Conservation (phyloP, 2,797 vertebrate species). For the Caiman crocodilus region DNA sequence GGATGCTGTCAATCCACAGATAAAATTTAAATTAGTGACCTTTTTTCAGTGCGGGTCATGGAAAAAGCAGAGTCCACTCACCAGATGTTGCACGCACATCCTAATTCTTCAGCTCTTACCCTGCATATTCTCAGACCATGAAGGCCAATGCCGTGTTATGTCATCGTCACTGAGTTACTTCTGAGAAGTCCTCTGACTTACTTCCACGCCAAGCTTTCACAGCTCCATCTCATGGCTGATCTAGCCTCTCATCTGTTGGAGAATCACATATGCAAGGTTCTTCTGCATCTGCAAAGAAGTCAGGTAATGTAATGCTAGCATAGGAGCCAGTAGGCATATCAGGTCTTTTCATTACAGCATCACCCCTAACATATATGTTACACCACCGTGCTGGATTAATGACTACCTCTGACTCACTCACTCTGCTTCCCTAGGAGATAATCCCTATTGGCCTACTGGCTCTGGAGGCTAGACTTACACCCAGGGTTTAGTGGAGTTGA, state of each 20-base stretch:
- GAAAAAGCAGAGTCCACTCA: background rate
- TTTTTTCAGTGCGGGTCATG: background rate
- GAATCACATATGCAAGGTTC: background rate
- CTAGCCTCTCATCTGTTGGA: background rate
- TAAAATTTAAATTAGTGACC: background rate
- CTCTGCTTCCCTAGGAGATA: background rate
- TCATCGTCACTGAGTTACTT: background rate
- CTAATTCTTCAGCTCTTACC: background rate
- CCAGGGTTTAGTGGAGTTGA: background rate
- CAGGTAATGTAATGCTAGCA: background rate
- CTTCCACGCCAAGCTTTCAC: background rate
- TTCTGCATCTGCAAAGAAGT: conserved; percentile 1
- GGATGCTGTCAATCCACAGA: background rate
- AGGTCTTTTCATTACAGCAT: background rate
- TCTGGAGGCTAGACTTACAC: background rate
- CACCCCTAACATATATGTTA: background rate
- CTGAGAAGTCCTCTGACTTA: background rate
- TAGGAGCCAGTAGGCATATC: background rate
- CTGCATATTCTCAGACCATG: background rate
- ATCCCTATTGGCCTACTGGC: background rate
- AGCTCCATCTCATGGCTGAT: background rate
- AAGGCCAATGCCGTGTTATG: background rate
- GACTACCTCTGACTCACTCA: background rate
- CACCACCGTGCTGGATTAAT: background rate
- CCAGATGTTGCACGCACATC: background rate